A percentile compares a stretch with the other conserved stretches of the same genome.
Evolutionary conservation across 2,797 vertebrate species (phyloP).

Genomic region (Tapera naevia): DNA sequence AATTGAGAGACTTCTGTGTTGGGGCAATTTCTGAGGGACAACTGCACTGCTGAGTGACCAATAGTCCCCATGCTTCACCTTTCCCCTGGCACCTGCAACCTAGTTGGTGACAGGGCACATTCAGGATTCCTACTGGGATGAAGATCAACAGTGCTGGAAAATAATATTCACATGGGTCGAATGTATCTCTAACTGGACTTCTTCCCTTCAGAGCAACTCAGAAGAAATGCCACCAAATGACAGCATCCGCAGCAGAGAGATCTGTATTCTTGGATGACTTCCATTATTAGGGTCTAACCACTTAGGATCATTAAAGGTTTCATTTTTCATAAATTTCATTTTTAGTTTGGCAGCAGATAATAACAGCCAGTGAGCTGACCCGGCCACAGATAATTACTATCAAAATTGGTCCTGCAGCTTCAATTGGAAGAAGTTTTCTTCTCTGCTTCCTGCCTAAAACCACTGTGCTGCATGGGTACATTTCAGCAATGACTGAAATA

Average conservation of each 20-base stretch:
- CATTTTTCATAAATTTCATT: constrained; percentile 55
- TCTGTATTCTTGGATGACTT: neutral
- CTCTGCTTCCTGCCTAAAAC: neutral
- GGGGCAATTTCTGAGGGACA: too few species aligned
- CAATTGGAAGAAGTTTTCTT: constrained; percentile 9
- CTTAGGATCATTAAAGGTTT: constrained; percentile 15
- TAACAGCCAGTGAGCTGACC: constrained; percentile 53
- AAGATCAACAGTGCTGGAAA: neutral
- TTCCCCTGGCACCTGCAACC: neutral
- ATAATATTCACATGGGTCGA: neutral
- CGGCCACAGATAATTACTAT: constrained; percentile 50
- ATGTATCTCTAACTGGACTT: neutral
- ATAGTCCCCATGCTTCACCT: fast-evolving
- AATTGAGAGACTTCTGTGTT: neutral
- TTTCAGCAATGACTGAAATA: neutral
- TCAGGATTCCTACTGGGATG: neutral
- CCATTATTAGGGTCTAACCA: neutral
- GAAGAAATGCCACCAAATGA: neutral
- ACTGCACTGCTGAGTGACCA: neutral
- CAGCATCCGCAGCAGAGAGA: neutral
- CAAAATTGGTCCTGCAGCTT: constrained; percentile 44
- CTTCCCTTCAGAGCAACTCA: neutral
- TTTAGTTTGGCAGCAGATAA: constrained; percentile 48
- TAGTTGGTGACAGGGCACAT: neutral
- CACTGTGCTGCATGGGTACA: neutral